A percentile compares a stretch with the other conserved stretches of the same genome.
These are phyloP conservation scores for Sarcophaga peregrina DNA, from an alignment of 1,140 invertebrate genomes.

Conservation along the genomic window DNA sequence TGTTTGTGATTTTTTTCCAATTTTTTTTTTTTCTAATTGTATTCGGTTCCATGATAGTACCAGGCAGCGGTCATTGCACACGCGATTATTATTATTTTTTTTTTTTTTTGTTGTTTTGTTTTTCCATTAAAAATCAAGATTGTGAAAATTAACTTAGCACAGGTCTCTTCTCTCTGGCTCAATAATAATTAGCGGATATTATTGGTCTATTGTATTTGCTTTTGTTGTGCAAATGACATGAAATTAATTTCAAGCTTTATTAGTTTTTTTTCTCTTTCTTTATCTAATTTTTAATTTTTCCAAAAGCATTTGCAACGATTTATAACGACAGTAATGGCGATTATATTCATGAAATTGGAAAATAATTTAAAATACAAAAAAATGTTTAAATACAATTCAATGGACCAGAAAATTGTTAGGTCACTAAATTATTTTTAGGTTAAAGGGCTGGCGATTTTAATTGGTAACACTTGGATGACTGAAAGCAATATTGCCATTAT, in stretches of 20 bases:
- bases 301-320: neutral
- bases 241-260: conserved; percentile 42
- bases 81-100: conserved; percentile 15
- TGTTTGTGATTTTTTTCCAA: conserved; percentile 5
- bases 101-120: too few species aligned
- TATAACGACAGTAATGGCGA: neutral
- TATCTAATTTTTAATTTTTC: neutral
- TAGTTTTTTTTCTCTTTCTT: neutral
- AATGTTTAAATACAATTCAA: neutral
- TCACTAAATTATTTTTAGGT: neutral
- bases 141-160: neutral
- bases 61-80: conserved; percentile 8
- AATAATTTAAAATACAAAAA: neutral
- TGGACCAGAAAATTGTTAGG: conserved; percentile 2
- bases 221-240: conserved; percentile 18
- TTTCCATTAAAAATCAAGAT: neutral
- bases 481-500: too few species aligned
- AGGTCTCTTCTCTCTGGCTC: neutral
- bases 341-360: too few species aligned
- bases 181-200: conserved; percentile 10
- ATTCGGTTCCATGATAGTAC: neutral
- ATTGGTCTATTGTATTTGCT: conserved; percentile 35
- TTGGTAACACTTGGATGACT: too few species aligned
- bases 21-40: neutral
- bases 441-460: neutral